Conservation (phyloP, 2,113 vertebrate species). For the Neofelis nebulosa region DNA sequence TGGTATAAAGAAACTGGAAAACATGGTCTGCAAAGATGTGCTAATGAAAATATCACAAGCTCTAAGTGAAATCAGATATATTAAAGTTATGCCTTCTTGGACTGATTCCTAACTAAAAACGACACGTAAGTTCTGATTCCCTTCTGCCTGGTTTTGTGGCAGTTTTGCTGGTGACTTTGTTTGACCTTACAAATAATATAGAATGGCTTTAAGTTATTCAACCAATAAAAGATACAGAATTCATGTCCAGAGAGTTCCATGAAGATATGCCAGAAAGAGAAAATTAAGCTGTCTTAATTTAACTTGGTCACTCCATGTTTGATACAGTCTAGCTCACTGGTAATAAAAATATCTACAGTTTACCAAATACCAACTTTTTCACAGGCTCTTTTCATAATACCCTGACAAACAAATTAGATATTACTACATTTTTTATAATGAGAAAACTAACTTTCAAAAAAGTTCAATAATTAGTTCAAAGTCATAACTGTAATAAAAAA, state of each 20-base stretch:
- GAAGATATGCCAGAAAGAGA: conserved; percentile 33
- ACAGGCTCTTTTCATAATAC: conserved; percentile 29
- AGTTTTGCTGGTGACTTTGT: neutral
- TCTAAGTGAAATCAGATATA: conserved; percentile 43
- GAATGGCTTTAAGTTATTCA: conserved; percentile 16
- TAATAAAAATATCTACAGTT: conserved; percentile 45
- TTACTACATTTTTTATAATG: conserved; percentile 7
- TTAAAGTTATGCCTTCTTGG: conserved; percentile 11
- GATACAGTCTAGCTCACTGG: conserved; percentile 2
- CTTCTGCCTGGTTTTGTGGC: neutral
- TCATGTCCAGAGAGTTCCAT: conserved; percentile 18
- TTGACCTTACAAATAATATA: conserved; percentile 25
- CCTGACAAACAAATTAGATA: neutral
- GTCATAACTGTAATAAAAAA: neutral
- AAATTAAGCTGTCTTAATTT: conserved; percentile 54
- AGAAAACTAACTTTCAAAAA: conserved; percentile 43
- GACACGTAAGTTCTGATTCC: conserved; percentile 25
- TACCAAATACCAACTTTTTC: neutral
- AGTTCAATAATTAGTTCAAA: conserved; percentile 12
- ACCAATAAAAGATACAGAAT: conserved; percentile 3
- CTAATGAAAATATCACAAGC: conserved; percentile 31
- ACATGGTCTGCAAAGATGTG: neutral
- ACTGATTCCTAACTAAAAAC: conserved; percentile 44
- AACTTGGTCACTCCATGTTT: conserved; percentile 27
- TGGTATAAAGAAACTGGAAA: conserved; percentile 54